Conservation (phyloP, 2,888 invertebrate genomes). For the Chrysopilus asiliformis region DNA sequence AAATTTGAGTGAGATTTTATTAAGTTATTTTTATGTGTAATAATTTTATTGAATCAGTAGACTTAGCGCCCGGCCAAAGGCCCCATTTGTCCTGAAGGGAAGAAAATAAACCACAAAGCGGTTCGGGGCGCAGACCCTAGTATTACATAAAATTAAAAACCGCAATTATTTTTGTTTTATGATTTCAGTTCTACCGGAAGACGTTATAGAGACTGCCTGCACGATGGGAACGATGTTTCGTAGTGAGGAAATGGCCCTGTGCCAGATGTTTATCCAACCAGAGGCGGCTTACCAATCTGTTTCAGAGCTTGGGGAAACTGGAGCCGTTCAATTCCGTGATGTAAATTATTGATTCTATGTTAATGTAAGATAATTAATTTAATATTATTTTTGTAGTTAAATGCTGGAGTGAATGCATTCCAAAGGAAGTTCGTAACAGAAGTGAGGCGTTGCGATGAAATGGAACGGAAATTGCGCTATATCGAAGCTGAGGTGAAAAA, state of each 20-base stretch:
- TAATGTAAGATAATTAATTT: neutral
- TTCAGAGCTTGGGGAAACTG: conserved; percentile 87
- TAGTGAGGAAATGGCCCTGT: conserved; percentile 81
- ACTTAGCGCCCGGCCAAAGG: too few relatives aligned
- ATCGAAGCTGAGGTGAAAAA: conserved; percentile 67
- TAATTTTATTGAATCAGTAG: too few relatives aligned
- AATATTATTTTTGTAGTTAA: conserved; percentile 43
- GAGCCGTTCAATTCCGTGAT: conserved; percentile 89
- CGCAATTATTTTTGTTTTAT: conserved; percentile 1
- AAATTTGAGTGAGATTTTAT: too few relatives aligned
- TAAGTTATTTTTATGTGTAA: too few relatives aligned
- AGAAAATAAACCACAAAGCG: too few relatives aligned
- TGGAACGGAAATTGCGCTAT: conserved; percentile 66
- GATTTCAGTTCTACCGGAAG: conserved; percentile 10
- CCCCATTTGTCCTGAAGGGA: too few relatives aligned
- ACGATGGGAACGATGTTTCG: conserved; percentile 71
- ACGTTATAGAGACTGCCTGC: conserved; percentile 6
- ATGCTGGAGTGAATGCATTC: conserved; percentile 63
- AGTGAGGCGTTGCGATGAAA: conserved; percentile 71
- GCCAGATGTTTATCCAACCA: conserved; percentile 91
- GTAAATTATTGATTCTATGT: conserved; percentile 45
- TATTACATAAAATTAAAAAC: too few relatives aligned
- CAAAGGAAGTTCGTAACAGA: conserved; percentile 76
- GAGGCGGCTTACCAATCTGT: conserved; percentile 90
- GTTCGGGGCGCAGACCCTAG: too few relatives aligned